Conservation (phyloP, 2,888 invertebrate species). For the Chelonus formosanus region DNA sequence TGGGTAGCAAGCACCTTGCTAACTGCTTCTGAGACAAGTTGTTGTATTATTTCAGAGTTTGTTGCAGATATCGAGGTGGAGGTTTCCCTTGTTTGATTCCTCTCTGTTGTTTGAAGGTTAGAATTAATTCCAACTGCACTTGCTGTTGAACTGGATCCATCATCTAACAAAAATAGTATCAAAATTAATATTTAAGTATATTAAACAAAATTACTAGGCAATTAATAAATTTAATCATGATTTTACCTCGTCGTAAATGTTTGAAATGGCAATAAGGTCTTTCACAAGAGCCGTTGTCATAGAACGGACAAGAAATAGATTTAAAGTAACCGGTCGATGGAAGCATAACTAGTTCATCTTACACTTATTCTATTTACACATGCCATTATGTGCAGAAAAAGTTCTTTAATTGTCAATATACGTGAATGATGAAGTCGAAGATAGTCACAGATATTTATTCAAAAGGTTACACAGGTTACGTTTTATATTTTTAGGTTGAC, state of each 20-base stretch:
- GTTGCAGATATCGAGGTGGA: constrained; percentile 62
- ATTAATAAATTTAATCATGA: neutral
- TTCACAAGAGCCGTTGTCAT: constrained; percentile 80
- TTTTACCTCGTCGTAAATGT: constrained; percentile 79
- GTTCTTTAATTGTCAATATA: neutral
- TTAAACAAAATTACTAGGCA: too few species aligned
- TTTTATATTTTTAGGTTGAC: neutral
- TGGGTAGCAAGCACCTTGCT: constrained; percentile 70
- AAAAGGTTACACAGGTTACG: neutral
- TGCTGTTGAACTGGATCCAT: constrained; percentile 44
- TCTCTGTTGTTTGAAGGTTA: constrained; percentile 39
- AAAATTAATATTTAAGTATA: too few species aligned
- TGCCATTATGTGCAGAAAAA: constrained; percentile 23
- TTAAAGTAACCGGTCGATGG: constrained; percentile 91
- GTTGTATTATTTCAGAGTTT: constrained; percentile 68
- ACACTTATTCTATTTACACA: constrained; percentile 18
- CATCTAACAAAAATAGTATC: constrained; percentile 42
- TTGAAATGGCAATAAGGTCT: constrained; percentile 93
- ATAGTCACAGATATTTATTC: too few species aligned
- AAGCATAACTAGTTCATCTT: constrained; percentile 73
- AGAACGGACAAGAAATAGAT: constrained; percentile 86
- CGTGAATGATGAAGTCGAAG: too few species aligned
- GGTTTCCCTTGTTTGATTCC: constrained; percentile 41
- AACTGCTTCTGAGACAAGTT: constrained; percentile 71
- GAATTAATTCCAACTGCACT: constrained; percentile 40